Conservation (phyloP, 1,140 invertebrate species). For the Psilanteris sp. region DNA sequence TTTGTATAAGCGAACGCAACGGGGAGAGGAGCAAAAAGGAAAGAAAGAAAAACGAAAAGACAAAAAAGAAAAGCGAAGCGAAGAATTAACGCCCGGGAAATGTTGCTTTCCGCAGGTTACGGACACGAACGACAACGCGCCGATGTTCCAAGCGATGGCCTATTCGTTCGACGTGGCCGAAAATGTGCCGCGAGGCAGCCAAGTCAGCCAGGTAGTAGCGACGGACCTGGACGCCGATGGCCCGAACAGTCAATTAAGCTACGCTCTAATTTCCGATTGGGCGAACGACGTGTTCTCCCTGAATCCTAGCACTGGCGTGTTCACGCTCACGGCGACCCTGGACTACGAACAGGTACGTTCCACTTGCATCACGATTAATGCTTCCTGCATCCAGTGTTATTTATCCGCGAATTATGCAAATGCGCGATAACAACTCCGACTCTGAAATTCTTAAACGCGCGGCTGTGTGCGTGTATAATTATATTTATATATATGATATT, state of each 20-base stretch:
- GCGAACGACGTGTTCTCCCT: constrained; percentile 96
- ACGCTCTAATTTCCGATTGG: constrained; percentile 94
- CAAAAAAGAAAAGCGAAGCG: no score
- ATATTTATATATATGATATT: constrained; percentile 20
- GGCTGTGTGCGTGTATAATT: constrained; percentile 23
- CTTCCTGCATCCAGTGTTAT: constrained; percentile 59
- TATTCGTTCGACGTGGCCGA: constrained; percentile 95
- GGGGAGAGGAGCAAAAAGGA: no score
- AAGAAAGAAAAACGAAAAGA: no score
- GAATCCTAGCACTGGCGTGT: constrained; percentile 92
- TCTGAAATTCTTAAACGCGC: constrained; percentile 33
- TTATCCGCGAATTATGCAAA: constrained; percentile 62
- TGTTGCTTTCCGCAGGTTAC: constrained; percentile 84
- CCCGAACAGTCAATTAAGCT: constrained; percentile 92
- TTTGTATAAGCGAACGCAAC: no score
- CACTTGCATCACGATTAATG: constrained; percentile 58
- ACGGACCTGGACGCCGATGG: constrained; percentile 90
- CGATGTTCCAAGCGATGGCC: constrained; percentile 89
- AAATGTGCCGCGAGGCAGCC: constrained; percentile 88
- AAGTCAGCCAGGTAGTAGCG: constrained; percentile 90
- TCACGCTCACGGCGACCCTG: constrained; percentile 91
- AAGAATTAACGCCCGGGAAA: no score
- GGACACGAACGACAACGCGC: constrained; percentile 96
- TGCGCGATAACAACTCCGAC: constrained; percentile 49
- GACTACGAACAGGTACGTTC: constrained; percentile 93